Conservation (phyloP, 92 coral and sea anemone species). For the Epizoanthus fatuus region DNA sequence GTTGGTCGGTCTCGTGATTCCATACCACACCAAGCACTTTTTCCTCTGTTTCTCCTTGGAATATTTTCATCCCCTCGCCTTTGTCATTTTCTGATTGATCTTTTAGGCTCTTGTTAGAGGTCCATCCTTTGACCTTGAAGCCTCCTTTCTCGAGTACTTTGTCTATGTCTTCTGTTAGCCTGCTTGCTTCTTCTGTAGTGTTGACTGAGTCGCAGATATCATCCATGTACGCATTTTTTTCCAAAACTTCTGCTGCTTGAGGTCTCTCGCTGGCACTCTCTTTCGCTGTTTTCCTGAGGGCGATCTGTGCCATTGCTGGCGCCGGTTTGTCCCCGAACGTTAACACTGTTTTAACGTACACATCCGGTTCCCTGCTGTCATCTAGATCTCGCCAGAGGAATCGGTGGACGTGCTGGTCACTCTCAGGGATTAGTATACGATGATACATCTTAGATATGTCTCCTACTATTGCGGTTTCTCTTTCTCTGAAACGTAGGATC, state of each 20-base stretch:
- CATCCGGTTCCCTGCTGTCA: constrained; percentile 43
- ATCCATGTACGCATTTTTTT: constrained; percentile 73
- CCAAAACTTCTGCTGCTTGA: constrained; percentile 67
- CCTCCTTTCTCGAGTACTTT: constrained; percentile 1
- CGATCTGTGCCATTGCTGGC: constrained; percentile 72
- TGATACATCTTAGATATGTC: constrained; percentile 69
- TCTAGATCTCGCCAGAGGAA: constrained; percentile 46
- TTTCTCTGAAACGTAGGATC: constrained; percentile 69
- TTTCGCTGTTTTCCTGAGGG: constrained; percentile 70
- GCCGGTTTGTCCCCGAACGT: constrained; percentile 83
- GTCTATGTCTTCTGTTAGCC: constrained; percentile 1
- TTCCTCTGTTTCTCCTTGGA: constrained; percentile 41
- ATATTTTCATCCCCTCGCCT: not conserved
- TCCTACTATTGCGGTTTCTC: constrained; percentile 46
- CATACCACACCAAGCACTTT: constrained; percentile 68
- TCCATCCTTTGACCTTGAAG: constrained; percentile 32
- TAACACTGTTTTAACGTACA: constrained; percentile 44
- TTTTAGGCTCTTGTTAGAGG: constrained; percentile 12
- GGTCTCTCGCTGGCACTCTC: constrained; percentile 43
- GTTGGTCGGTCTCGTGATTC: constrained; percentile 47
- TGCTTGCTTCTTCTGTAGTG: not conserved
- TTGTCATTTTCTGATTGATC: not conserved
- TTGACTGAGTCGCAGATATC: constrained; percentile 66
- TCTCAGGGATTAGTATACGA: constrained; percentile 39
- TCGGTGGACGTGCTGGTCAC: constrained; percentile 59